These are phyloP conservation scores for Ophonus ardosiacus DNA, from an alignment of 2,888 invertebrate species.

Conservation along the genomic window DNA sequence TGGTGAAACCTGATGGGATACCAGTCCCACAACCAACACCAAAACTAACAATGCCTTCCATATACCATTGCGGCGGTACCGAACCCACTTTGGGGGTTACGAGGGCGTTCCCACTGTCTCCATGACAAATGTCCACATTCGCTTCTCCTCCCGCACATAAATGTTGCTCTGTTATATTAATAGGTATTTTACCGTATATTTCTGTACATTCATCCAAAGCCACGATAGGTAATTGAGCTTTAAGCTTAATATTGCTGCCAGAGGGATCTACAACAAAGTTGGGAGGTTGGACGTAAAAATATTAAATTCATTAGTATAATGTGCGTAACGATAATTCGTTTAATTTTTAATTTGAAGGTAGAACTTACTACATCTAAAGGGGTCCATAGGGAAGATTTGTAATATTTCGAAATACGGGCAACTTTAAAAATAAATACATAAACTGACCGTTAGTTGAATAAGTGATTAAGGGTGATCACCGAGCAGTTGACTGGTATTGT, in stretches of 20 bases:
- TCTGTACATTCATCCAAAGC: background rate
- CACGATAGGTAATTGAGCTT: background rate
- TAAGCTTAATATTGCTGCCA: background rate
- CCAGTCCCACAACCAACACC: conserved; percentile 75
- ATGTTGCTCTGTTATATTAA: conserved; percentile 65
- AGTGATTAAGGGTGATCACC: no score
- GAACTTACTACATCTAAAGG: no score
- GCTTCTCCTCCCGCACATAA: conserved; percentile 72
- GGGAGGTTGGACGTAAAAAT: no score
- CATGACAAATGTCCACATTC: conserved; percentile 45
- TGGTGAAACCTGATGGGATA: conserved; percentile 79
- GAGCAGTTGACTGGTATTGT: no score
- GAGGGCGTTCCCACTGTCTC: conserved; percentile 61
- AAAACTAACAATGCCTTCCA: conserved; percentile 78
- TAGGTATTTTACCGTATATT: background rate
- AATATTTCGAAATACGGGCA: no score
- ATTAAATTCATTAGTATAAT: no score
- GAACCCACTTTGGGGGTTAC: conserved; percentile 3
- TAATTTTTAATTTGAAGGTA: no score
- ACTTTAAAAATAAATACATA: no score
- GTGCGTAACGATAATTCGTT: no score
- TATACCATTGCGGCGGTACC: conserved; percentile 69
- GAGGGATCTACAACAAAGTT: no score
- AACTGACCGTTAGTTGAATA: no score
- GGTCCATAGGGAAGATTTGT: no score